Conservation (phyloP, 2,797 vertebrate genomes). For the Falco naumanni region DNA sequence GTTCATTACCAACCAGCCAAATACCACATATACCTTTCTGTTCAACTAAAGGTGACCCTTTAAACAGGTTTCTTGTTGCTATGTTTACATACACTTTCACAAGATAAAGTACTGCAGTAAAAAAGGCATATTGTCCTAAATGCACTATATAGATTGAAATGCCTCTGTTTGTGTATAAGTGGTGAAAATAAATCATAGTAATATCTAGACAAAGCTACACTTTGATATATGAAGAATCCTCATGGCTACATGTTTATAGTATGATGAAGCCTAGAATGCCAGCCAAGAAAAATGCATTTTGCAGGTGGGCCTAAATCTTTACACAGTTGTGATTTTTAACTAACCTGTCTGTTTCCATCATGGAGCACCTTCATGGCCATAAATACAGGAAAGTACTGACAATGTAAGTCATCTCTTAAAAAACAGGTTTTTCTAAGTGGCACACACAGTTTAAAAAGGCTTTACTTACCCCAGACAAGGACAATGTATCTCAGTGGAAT, state of each 20-base stretch:
- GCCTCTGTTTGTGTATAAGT: constrained; percentile 60
- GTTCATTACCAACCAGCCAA: neutral
- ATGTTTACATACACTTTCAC: constrained; percentile 30
- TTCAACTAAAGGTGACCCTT: constrained; percentile 64
- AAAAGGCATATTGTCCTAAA: constrained; percentile 66
- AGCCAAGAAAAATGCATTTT: constrained; percentile 75
- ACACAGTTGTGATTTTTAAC: constrained; percentile 72
- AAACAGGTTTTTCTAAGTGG: constrained; percentile 38
- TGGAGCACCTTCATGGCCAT: constrained; percentile 56
- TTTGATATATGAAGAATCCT: constrained; percentile 75
- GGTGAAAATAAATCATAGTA: constrained; percentile 76
- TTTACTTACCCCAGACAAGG: constrained; percentile 94
- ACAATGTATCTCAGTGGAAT: constrained; percentile 96
- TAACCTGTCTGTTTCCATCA: constrained; percentile 71
- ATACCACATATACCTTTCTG: neutral
- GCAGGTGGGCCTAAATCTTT: constrained; percentile 71
- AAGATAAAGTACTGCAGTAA: constrained; percentile 65
- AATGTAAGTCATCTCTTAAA: constrained; percentile 69
- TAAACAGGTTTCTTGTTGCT: constrained; percentile 4
- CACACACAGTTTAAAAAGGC: constrained; percentile 34
- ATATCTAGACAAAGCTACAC: constrained; percentile 74
- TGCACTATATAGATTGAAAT: constrained; percentile 55
- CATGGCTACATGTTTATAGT: constrained; percentile 67
- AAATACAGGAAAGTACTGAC: constrained; percentile 65
- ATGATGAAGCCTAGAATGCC: constrained; percentile 68